These are phyloP conservation scores for Nothoprocta perdicaria DNA, from an alignment of 2,113 vertebrate genomes.

Conservation along the genomic window DNA sequence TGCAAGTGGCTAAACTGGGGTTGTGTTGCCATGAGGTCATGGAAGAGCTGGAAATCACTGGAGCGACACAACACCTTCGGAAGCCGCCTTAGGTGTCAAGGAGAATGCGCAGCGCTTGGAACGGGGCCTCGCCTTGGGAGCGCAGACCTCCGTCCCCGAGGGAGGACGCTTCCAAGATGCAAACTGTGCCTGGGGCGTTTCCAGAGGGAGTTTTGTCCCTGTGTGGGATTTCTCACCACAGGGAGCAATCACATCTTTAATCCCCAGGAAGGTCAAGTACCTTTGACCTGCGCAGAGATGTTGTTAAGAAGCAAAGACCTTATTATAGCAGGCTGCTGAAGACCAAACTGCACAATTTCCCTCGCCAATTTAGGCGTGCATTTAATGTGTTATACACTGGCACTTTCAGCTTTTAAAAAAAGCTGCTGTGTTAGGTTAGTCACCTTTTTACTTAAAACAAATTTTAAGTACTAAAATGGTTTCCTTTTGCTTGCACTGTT, in stretches of 20 bases:
- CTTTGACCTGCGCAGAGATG: not conserved
- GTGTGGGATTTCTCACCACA: constrained; percentile 5
- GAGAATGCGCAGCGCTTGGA: not conserved
- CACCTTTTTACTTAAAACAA: not conserved
- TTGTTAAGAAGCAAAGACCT: not conserved
- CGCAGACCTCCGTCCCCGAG: not conserved
- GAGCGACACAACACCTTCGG: not conserved
- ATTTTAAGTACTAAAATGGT: not conserved
- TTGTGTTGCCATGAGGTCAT: not conserved
- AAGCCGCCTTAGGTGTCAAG: not conserved
- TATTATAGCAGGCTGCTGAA: not conserved
- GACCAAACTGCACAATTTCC: not conserved
- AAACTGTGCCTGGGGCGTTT: not conserved
- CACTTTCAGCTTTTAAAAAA: not conserved
- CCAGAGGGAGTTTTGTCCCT: not conserved
- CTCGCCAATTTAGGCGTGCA: not conserved
- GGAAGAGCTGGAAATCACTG: not conserved
- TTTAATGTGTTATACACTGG: not conserved
- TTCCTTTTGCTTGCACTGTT: not conserved
- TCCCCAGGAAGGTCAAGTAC: constrained; percentile 18
- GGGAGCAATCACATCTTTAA: constrained; percentile 13
- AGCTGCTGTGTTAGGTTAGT: not conserved
- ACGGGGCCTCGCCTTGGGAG: not conserved
- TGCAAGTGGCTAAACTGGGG: not conserved
- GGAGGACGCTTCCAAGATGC: not conserved